Conservation (phyloP, 2,888 invertebrate species). For the Xestobium rufovillosum region DNA sequence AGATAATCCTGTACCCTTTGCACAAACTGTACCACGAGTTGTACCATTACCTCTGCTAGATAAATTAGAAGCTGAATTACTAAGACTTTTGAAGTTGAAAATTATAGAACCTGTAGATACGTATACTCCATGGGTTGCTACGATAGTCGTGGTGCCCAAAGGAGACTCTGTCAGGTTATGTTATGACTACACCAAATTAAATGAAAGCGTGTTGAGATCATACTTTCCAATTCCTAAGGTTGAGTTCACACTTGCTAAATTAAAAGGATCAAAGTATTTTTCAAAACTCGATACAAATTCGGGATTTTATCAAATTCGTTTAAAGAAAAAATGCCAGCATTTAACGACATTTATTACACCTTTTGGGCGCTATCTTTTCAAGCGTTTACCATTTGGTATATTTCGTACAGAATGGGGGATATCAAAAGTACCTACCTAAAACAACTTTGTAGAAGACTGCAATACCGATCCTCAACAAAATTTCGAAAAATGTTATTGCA, state of each 20-base stretch:
- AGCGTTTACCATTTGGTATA: constrained; percentile 13
- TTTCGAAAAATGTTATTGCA: background rate
- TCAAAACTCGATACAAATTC: background rate
- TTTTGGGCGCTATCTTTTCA: constrained; percentile 9
- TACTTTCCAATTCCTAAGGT: constrained; percentile 5
- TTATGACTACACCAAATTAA: constrained; percentile 2
- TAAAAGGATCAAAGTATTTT: constrained; percentile 1
- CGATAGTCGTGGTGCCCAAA: constrained; percentile 4
- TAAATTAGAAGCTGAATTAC: background rate
- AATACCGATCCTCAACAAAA: background rate
- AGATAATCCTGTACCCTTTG: background rate
- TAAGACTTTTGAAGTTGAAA: background rate
- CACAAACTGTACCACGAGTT: constrained; percentile 3
- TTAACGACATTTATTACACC: constrained; percentile 13
- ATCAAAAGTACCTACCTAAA: too few relatives aligned
- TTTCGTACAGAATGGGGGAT: too few relatives aligned
- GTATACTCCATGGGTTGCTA: background rate
- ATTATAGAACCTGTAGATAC: constrained; percentile 4
- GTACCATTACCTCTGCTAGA: constrained; percentile 4
- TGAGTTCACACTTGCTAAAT: constrained; percentile 1
- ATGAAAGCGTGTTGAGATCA: constrained; percentile 2
- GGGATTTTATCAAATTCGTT: constrained; percentile 8
- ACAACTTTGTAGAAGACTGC: too few relatives aligned
- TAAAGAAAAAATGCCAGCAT: constrained; percentile 7
- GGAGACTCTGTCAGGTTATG: constrained; percentile 2